A percentile compares a stretch with the other conserved stretches of the same genome.
phyloP scores from a whole-genome alignment of 2,797 vertebrate species.

The Phoebastria nigripes region DNA sequence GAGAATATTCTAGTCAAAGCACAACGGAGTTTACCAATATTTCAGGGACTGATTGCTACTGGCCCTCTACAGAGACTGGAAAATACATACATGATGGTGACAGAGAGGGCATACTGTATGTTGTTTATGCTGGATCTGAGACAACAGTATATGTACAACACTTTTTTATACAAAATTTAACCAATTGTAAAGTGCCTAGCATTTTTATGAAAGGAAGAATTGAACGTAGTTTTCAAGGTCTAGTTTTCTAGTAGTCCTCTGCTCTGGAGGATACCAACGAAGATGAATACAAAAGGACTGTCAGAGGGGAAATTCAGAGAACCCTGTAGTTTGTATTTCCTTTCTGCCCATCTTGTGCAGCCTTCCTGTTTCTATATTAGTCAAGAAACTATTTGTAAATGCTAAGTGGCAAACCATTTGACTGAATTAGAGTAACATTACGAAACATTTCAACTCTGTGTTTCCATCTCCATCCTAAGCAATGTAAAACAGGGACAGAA shows the following conservation, averaged over 20 bases:
- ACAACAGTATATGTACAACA: not conserved
- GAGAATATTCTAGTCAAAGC: not conserved
- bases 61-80: not conserved
- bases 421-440: not conserved
- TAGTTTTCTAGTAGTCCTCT: not conserved
- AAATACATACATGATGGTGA: not conserved
- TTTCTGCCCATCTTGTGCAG: not conserved
- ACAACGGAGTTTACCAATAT: not conserved
- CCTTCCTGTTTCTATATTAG: not conserved
- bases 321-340: not conserved
- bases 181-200: not conserved
- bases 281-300: not conserved
- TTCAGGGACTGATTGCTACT: not conserved
- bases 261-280: not conserved
- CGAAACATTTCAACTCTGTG: not conserved
- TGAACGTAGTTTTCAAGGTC: not conserved
- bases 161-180: not conserved
- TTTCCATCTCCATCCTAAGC: not conserved
- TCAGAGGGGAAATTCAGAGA: not conserved
- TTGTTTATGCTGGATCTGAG: not conserved
- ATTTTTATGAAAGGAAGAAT: not conserved
- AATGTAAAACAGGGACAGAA: not conserved
- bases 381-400: not conserved
- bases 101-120: not conserved
- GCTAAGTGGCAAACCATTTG: not conserved